Percentiles rank a stretch among this genome's conserved stretches.
These are phyloP conservation scores for Tholera decimalis DNA, from an alignment of 2,888 invertebrate species.

Conservation along the genomic window DNA sequence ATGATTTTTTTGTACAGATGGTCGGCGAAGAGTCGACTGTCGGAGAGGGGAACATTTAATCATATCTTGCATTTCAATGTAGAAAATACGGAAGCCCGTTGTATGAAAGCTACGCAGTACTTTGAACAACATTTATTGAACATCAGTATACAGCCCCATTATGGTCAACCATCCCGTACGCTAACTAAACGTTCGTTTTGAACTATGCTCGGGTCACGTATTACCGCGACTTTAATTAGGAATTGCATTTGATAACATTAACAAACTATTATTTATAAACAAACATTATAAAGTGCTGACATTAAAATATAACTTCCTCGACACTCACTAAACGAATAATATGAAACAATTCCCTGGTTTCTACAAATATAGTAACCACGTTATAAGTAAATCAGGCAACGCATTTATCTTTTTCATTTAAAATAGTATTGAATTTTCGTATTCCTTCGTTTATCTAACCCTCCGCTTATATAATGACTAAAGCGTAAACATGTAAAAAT, in stretches of 20 bases:
- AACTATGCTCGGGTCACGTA: constrained; percentile 30
- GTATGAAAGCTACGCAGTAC: not conserved
- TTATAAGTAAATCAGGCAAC: too few relatives aligned
- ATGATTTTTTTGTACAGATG: too few relatives aligned
- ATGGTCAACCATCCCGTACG: not conserved
- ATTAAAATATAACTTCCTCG: constrained; percentile 41
- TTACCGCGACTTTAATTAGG: constrained; percentile 2
- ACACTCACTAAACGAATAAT: constrained; percentile 42
- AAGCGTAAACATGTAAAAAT: constrained; percentile 59
- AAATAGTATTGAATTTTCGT: not conserved
- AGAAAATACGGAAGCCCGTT: not conserved
- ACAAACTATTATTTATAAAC: constrained; percentile 47
- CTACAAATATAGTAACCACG: too few relatives aligned
- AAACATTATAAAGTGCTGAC: constrained; percentile 51
- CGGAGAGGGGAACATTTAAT: too few relatives aligned
- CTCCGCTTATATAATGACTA: constrained; percentile 21
- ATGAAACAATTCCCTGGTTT: not conserved
- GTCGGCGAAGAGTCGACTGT: not conserved
- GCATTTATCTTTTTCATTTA: not conserved
- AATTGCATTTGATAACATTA: constrained; percentile 47
- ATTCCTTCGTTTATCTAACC: constrained; percentile 32
- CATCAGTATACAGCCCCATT: not conserved
- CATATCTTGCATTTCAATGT: not conserved
- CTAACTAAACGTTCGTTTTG: constrained; percentile 44
- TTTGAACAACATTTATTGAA: not conserved